Evolutionary conservation across 1,140 invertebrate species (phyloP).

Genomic region (Aethina tumida): DNA sequence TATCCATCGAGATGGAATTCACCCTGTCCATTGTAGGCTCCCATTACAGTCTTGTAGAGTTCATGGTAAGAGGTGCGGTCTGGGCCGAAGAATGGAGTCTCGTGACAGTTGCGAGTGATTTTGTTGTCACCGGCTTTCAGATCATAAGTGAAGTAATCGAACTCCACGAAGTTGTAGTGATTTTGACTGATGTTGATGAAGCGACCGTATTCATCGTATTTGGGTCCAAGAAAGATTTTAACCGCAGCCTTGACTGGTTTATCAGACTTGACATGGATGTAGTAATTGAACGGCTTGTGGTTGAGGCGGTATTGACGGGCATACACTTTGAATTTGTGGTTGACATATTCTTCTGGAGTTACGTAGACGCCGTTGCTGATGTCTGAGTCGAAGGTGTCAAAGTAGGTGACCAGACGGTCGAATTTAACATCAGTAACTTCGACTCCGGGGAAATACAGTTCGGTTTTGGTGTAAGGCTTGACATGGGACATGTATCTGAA

Average conservation of each 20-base stretch:
- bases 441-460: constrained; percentile 47
- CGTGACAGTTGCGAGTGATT: constrained; percentile 51
- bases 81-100: constrained; percentile 51
- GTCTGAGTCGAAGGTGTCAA: constrained; percentile 56
- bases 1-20: constrained; percentile 39
- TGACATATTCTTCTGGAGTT: constrained; percentile 10
- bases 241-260: constrained; percentile 42
- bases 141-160: constrained; percentile 57
- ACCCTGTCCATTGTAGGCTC: constrained; percentile 37
- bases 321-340: constrained; percentile 24
- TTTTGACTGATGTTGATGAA: constrained; percentile 42
- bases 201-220: constrained; percentile 47
- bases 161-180: constrained; percentile 50
- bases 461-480: constrained; percentile 46
- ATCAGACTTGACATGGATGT: constrained; percentile 45
- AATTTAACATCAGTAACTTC: constrained; percentile 50
- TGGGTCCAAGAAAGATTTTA: constrained; percentile 58
- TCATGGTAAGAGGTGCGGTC: constrained; percentile 50
- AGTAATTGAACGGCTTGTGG: constrained; percentile 54
- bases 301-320: constrained; percentile 41
- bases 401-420: constrained; percentile 51
- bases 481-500: constrained; percentile 30
- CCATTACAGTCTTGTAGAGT: constrained; percentile 45
- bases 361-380: constrained; percentile 51
- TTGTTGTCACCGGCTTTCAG: constrained; percentile 53